Conservation (phyloP, 2,113 vertebrate species). For the Gallinago paraguaiae region DNA sequence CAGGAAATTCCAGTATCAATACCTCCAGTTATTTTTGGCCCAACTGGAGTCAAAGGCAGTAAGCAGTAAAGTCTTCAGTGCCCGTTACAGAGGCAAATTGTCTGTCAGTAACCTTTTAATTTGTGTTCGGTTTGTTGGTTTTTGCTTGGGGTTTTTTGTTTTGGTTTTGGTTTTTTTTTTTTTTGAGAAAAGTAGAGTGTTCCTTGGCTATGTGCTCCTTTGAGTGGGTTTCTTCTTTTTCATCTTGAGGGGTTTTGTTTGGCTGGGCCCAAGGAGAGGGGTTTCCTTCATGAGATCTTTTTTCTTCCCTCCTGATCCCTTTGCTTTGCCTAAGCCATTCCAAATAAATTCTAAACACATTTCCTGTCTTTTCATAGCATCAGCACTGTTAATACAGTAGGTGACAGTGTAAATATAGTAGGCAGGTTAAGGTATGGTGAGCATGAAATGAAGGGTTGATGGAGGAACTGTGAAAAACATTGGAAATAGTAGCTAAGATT, state of each 20-base stretch:
- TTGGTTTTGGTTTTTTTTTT: background rate
- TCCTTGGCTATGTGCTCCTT: background rate
- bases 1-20: slow-evolving; percentile 40
- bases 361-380: background rate
- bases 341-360: background rate
- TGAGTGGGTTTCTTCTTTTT: background rate
- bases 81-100: background rate
- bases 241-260: background rate
- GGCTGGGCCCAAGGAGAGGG: background rate
- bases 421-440: background rate
- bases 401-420: background rate
- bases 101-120: background rate
- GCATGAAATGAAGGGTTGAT: background rate
- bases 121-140: background rate
- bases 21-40: slow-evolving; percentile 41
- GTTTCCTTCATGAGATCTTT: background rate
- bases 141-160: background rate
- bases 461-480: background rate
- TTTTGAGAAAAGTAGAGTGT: background rate
- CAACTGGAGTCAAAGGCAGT: background rate
- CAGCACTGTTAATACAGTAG: background rate
- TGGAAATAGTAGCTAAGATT: background rate
- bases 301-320: background rate
- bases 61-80: background rate
- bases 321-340: background rate